Evolutionary conservation across 2,797 vertebrate species (phyloP).

Genomic region (Eutrigla gurnardus): DNA sequence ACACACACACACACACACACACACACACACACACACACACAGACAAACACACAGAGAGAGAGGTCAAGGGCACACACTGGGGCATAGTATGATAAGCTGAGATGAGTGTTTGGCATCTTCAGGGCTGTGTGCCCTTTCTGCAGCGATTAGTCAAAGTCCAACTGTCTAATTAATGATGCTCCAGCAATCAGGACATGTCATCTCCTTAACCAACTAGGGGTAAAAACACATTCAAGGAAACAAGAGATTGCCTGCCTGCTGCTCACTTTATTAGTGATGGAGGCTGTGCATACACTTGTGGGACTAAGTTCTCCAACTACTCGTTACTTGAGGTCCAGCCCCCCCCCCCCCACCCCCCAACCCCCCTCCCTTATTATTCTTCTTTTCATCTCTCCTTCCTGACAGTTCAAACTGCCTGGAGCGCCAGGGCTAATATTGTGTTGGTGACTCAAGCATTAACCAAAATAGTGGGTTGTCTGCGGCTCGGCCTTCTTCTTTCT

Average conservation of each 20-base stretch:
- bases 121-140: constrained; percentile 81
- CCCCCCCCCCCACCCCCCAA: not conserved
- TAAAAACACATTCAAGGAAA: constrained; percentile 69
- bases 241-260: constrained; percentile 43
- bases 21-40: constrained; percentile 16
- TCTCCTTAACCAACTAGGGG: constrained; percentile 62
- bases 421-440: constrained; percentile 75
- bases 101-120: constrained; percentile 80
- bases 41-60: not conserved
- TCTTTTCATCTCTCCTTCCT: constrained; percentile 56
- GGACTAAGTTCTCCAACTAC: constrained; percentile 37
- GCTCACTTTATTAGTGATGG: constrained; percentile 47
- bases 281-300: constrained; percentile 44
- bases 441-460: constrained; percentile 77
- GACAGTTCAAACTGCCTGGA: constrained; percentile 66
- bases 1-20: constrained; percentile 15
- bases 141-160: constrained; percentile 83
- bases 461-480: constrained; percentile 68
- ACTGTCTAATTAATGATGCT: constrained; percentile 83
- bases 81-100: constrained; percentile 71
- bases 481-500: constrained; percentile 43
- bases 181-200: constrained; percentile 72
- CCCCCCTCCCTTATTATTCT: constrained; percentile 24
- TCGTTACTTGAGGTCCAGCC: constrained; percentile 42
- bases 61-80: constrained; percentile 76